These are phyloP conservation scores for Mandrillus leucophaeus DNA, from an alignment of 2,113 vertebrate species.

Conservation along the genomic window DNA sequence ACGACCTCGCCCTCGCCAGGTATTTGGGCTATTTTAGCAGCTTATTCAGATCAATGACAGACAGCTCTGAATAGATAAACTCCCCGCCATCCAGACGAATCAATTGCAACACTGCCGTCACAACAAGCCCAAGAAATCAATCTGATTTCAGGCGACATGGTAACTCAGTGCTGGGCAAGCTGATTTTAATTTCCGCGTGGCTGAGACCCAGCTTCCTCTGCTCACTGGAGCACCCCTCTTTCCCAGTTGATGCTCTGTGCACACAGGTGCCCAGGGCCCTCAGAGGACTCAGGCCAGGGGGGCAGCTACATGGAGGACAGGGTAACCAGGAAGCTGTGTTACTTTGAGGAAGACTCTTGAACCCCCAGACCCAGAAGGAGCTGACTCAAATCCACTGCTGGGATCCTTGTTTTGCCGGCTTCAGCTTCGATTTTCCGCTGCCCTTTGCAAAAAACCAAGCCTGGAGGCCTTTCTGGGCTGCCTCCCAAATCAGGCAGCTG, in stretches of 20 bases:
- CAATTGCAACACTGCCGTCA: constrained; percentile 78
- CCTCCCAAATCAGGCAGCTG: constrained; percentile 41
- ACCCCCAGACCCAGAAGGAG: constrained; percentile 55
- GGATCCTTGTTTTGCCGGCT: constrained; percentile 60
- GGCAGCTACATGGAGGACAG: not conserved
- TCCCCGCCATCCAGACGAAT: constrained; percentile 78
- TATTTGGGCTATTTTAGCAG: constrained; percentile 75
- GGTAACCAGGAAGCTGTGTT: not conserved
- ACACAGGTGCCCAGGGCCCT: not conserved
- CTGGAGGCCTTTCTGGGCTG: constrained; percentile 65
- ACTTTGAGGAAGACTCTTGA: constrained; percentile 25
- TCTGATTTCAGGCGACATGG: constrained; percentile 79
- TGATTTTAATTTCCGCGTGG: constrained; percentile 77
- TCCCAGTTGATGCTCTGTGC: not conserved
- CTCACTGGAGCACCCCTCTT: not conserved
- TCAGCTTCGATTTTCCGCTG: constrained; percentile 71
- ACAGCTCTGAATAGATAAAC: constrained; percentile 75
- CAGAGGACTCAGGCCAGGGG: not conserved
- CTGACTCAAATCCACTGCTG: constrained; percentile 57
- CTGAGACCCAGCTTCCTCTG: constrained; percentile 66
- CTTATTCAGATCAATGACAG: constrained; percentile 81
- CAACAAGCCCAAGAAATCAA: constrained; percentile 80
- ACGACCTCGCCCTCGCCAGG: constrained; percentile 55
- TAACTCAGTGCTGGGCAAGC: constrained; percentile 71
- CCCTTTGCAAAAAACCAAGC: constrained; percentile 67